Evolutionary conservation across 1,140 invertebrate genomes (phyloP), one percentile per base, ranked within the genome.

Genomic region (Neelides sp.): DNA sequence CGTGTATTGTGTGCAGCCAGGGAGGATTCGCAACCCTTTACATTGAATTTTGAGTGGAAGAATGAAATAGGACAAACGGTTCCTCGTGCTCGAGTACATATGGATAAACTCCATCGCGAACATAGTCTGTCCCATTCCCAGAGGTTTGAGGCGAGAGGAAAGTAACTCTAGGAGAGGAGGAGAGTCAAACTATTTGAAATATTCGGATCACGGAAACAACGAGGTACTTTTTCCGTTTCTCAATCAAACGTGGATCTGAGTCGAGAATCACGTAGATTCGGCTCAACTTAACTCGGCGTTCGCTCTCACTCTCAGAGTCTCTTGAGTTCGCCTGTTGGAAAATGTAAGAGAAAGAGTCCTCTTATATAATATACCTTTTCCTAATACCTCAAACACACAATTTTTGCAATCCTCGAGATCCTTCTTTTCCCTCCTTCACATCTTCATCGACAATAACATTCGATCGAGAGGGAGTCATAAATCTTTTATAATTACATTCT

Each of bases 401-500:
- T n/a, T n/a, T n/a, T 32, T 23, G 15, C n/a, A 10, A 15, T 13
- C 26, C 27, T 32, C 34, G 34, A 32, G 42, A 32, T 28, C 22
- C 34, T 45, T 32, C 34, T 27, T 27, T 32, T 26, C 49, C 39
- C 37, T 30, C 42, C 32, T 36, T 51, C 49, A 51, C 49, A 51
- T 51, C 49, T 51, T 51, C 41, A 51, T 51, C 41, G 41, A 51
- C 49, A 51, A 50, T 50, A 50, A 43, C 30, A 51, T 43, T 43
- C 28, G 42, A 51, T 35, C 22, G 28, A 32, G 28, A n/a, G 28
- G 24, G 40, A 55, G 53, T 50, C 53, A 55, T 55, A 55, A 55
- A 55, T 55, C 53, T 55, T 55, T 55, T 55, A 55, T 55, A 55
- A 55, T 55, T 55, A 48, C 53, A 50, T 55, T 50, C 53, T 52